Evolutionary conservation across 2,113 vertebrate genomes (phyloP), one percentile per base, ranked within the genome.

Genomic region (Chaetorhynchus papuensis): DNA sequence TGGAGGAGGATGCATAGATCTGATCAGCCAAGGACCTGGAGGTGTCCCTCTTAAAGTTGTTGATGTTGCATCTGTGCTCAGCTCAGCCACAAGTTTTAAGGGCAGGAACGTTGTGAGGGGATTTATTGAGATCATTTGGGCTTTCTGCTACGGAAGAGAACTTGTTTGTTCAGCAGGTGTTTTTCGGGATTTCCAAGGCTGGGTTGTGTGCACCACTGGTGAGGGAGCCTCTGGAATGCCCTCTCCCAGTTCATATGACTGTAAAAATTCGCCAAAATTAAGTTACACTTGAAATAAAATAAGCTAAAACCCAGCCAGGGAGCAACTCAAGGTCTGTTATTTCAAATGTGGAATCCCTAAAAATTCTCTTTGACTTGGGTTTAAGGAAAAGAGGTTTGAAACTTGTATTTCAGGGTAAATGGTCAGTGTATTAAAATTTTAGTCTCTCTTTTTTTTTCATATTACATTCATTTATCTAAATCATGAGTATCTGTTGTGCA

Each of bases 401-500:
- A 27, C 18, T 63, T 70, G 39, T 57, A 21, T 65, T 74, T 87
- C 14, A 20, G 26, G 11, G 39, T 18, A 83, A 72, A 17, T 49
- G 14, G 7, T 56, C n/a, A 39, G 9, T 45, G 16, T 69, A 52
- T 54, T 52, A 68, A 86, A 49, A 66, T 68, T 20, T 28, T 7
- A 49, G 2, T 26, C 8, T 42, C 3, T 30, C 0, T 24, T 23
- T 18, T 14, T 39, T 11, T 49, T 15, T 2, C 0, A 13, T 26
- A 12, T 63, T 63, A 27, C 56, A 13, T 50, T 50, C 0, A 47
- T 80, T 83, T 80, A 6, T 76, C 33, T 68, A 59, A 66, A 76
- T 63, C 7, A 42, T 23, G 16, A 68, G 6, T 60, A 37, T 50
- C 71, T 56, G 13, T 47, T 78, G 15, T 86, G 12, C 22, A 20